Conservation (phyloP, 2,888 invertebrate species). For the Danaus chrysippus region DNA sequence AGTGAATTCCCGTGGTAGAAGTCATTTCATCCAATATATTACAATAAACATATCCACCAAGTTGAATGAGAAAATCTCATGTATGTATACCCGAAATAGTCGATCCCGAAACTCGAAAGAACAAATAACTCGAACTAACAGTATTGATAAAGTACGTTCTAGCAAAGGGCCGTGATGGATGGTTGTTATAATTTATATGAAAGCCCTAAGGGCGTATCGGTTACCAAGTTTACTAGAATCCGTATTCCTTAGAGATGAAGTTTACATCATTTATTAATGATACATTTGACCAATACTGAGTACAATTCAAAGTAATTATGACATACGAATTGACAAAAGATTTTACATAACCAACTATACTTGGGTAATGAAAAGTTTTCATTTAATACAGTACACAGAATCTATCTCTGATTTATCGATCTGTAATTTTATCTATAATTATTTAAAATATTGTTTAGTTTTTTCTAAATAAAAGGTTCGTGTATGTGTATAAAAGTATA, state of each 20-base stretch:
- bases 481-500: conserved; percentile 11
- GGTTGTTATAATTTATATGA: conserved; percentile 76
- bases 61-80: too few relatives aligned
- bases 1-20: too few relatives aligned
- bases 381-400: too few relatives aligned
- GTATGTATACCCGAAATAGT: background rate
- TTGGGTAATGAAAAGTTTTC: too few relatives aligned
- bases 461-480: too few relatives aligned
- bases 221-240: conserved; percentile 67
- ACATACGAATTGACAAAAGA: background rate
- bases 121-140: conserved; percentile 56
- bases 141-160: conserved; percentile 74
- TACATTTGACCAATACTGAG: conserved; percentile 21
- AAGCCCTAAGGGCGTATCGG: conserved; percentile 78
- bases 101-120: conserved; percentile 47
- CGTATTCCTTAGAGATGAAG: conserved; percentile 55
- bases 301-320: conserved; percentile 3
- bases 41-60: too few relatives aligned
- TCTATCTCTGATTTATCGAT: background rate
- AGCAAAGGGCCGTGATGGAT: conserved; percentile 77
- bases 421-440: background rate
- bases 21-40: too few relatives aligned
- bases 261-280: conserved; percentile 29
- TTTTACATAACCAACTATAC: too few relatives aligned
- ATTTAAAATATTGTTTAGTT: background rate